Evolutionary conservation across 1,140 invertebrate genomes (phyloP).

Genomic region (Parapsyche elsis): DNA sequence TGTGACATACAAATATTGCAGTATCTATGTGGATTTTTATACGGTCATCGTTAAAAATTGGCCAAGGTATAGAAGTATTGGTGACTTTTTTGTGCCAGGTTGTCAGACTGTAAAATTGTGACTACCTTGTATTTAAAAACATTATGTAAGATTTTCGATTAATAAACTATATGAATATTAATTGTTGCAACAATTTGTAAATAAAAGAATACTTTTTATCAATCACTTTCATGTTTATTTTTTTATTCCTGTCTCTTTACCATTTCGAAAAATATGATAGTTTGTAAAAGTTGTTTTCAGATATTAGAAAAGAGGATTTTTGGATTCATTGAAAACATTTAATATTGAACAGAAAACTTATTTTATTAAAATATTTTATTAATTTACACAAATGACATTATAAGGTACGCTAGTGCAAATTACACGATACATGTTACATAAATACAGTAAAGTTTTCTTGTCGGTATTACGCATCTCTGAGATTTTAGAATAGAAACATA

Average conservation of each 20-base stretch:
- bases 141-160: slow-evolving; percentile 54
- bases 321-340: too few species aligned
- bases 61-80: slow-evolving; percentile 39
- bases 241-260: background rate
- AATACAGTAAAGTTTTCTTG: too few species aligned
- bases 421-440: too few species aligned
- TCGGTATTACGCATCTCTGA: too few species aligned
- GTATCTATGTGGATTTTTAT: slow-evolving; percentile 33
- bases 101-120: slow-evolving; percentile 54
- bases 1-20: slow-evolving; percentile 16
- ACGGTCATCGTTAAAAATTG: slow-evolving; percentile 18
- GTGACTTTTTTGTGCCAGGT: slow-evolving; percentile 53
- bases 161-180: slow-evolving; percentile 48
- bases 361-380: too few species aligned
- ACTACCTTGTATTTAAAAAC: slow-evolving; percentile 41
- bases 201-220: slow-evolving; percentile 69
- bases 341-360: too few species aligned
- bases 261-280: background rate
- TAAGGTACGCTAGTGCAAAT: too few species aligned
- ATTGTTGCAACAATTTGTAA: slow-evolving; percentile 70
- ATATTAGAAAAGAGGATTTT: too few species aligned
- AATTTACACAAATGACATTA: too few species aligned
- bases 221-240: slow-evolving; percentile 52
- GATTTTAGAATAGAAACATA: too few species aligned
- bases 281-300: too few species aligned